Conservation (phyloP, 2,888 invertebrate genomes). For the Himalopsyche anomala region DNA sequence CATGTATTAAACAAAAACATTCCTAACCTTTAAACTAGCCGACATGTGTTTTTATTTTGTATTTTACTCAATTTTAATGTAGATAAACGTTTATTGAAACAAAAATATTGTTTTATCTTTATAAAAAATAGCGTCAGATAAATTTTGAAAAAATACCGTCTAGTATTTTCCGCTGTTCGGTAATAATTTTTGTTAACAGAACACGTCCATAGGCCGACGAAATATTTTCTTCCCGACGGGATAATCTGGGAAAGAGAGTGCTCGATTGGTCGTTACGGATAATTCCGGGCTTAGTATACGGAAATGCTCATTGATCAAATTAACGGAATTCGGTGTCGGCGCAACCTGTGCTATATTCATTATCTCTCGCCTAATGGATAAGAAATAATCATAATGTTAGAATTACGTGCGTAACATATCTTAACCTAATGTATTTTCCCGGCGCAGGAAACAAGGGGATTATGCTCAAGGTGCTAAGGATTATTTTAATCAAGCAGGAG, state of each 20-base stretch:
- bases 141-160: background rate
- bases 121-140: background rate
- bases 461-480: background rate
- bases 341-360: conserved; percentile 34
- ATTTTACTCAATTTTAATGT: too few relatives aligned
- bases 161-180: conserved; percentile 1
- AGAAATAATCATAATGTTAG: conserved; percentile 29
- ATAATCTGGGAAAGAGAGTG: conserved; percentile 22
- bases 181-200: conserved; percentile 31
- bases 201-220: conserved; percentile 26
- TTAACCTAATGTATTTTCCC: conserved; percentile 9
- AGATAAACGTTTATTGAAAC: background rate
- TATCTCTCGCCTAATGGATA: conserved; percentile 24
- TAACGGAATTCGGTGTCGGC: conserved; percentile 30
- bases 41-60: too few relatives aligned
- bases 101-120: background rate
- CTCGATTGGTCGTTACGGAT: conserved; percentile 31
- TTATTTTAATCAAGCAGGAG: conserved; percentile 8
- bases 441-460: background rate
- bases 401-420: conserved; percentile 26
- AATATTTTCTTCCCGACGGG: conserved; percentile 14
- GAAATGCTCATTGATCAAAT: conserved; percentile 34
- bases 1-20: too few relatives aligned
- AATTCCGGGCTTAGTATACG: conserved; percentile 26
- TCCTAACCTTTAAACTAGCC: too few relatives aligned